phyloP scores from a whole-genome alignment of 2,888 invertebrate species.

The Thera obeliscata region DNA sequence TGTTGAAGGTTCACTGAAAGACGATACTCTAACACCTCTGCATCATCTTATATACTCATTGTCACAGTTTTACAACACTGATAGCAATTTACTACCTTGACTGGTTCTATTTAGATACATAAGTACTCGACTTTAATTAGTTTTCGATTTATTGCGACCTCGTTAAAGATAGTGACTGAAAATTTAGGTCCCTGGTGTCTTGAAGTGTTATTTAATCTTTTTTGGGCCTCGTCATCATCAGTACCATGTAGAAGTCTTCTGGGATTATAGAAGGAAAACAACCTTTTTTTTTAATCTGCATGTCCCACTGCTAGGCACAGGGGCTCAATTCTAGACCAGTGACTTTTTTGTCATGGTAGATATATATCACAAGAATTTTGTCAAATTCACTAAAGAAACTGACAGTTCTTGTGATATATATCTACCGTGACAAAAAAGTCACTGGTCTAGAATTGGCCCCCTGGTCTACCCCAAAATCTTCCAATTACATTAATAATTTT shows the following conservation, averaged over 20 bases:
- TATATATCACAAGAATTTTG: no score
- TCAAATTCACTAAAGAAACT: no score
- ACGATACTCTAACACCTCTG: not conserved
- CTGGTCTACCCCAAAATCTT: no score
- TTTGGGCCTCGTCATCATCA: not conserved
- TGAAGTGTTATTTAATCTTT: not conserved
- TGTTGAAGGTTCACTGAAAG: constrained; percentile 11
- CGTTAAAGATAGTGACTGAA: constrained; percentile 7
- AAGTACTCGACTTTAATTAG: constrained; percentile 16
- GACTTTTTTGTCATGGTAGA: no score
- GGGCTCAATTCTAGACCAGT: no score
- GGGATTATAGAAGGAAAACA: no score
- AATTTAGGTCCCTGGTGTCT: constrained; percentile 5
- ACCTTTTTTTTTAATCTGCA: no score
- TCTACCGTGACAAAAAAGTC: no score
- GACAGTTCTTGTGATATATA: no score
- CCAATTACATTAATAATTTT: no score
- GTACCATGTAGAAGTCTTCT: not conserved
- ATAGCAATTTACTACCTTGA: constrained; percentile 32
- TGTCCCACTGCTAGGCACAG: no score
- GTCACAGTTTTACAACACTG: constrained; percentile 24
- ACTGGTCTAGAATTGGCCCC: no score
- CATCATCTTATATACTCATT: constrained; percentile 25
- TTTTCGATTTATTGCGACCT: constrained; percentile 19
- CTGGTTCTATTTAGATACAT: constrained; percentile 28